These are phyloP conservation scores for Neotoxoptera formosana DNA, from an alignment of 1,140 invertebrate genomes.

Conservation along the genomic window DNA sequence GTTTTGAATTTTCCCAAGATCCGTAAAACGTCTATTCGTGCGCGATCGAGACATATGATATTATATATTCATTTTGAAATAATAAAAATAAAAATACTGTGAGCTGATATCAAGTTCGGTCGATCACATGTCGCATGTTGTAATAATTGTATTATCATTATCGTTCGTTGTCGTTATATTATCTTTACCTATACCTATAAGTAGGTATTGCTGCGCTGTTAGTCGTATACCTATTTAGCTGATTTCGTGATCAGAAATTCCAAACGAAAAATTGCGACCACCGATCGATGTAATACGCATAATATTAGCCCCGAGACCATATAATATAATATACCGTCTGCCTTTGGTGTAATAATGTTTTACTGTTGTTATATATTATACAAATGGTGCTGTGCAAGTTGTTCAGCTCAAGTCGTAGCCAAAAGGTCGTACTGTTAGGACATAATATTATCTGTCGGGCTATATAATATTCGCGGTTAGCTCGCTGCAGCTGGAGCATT, in stretches of 20 bases:
- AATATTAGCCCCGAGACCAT: background rate
- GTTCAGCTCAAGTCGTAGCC: background rate
- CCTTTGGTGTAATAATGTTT: background rate
- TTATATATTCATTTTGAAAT: background rate
- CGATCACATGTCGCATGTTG: background rate
- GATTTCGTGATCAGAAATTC: background rate
- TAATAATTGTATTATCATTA: background rate
- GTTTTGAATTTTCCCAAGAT: background rate
- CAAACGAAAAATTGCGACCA: background rate
- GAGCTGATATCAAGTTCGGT: background rate
- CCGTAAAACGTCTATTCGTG: background rate
- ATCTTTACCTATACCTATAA: background rate
- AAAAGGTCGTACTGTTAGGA: background rate
- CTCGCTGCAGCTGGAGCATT: background rate
- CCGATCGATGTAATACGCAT: background rate
- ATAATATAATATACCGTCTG: background rate
- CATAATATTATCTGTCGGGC: background rate
- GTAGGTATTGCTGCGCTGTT: background rate
- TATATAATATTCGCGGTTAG: background rate
- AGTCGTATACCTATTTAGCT: background rate
- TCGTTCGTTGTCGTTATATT: background rate
- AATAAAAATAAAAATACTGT: background rate
- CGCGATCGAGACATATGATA: background rate
- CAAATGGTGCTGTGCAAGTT: background rate
- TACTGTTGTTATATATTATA: background rate